Conservation (phyloP, 2,888 invertebrate genomes). For the Colostygia pectinataria region DNA sequence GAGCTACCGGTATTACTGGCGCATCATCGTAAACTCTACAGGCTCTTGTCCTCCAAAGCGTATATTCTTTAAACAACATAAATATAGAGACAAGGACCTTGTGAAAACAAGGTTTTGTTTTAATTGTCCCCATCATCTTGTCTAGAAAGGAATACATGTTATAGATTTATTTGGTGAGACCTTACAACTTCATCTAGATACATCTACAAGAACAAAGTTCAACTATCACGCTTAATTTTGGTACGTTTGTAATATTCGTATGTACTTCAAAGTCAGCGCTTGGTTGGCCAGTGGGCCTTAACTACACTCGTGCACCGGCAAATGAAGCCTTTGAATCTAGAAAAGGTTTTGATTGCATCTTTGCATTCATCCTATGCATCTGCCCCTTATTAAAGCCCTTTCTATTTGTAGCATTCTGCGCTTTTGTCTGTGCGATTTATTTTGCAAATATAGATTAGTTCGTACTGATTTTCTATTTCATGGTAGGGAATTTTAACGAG, state of each 20-base stretch:
- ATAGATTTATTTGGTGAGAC: too few relatives aligned
- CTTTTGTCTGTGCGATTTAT: slow-evolving; percentile 26
- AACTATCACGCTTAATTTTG: too few relatives aligned
- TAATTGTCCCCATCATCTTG: too few relatives aligned
- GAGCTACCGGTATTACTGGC: slow-evolving; percentile 45
- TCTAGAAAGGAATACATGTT: too few relatives aligned
- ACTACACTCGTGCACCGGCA: slow-evolving; percentile 31
- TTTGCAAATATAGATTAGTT: slow-evolving; percentile 21
- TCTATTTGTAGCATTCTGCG: slow-evolving; percentile 37
- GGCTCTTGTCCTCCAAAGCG: slow-evolving; percentile 8
- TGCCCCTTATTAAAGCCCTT: slow-evolving; percentile 36
- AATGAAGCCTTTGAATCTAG: slow-evolving; percentile 40
- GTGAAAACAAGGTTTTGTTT: too few relatives aligned
- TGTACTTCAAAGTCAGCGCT: too few relatives aligned
- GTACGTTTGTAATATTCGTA: too few relatives aligned
- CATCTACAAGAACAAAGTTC: too few relatives aligned
- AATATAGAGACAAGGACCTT: too few relatives aligned
- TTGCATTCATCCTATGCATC: slow-evolving; percentile 37
- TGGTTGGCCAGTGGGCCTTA: slow-evolving; percentile 8
- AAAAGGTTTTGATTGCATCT: slow-evolving; percentile 38
- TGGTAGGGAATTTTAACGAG: slow-evolving; percentile 18
- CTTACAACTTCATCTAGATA: too few relatives aligned
- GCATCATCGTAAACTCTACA: slow-evolving; percentile 16
- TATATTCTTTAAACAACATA: not conserved
- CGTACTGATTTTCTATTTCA: slow-evolving; percentile 12